A percentile compares a stretch with the other conserved stretches of the same genome.
Conservation (phyloP, 2,113 vertebrate species). For the Prunella fulvescens region DNA sequence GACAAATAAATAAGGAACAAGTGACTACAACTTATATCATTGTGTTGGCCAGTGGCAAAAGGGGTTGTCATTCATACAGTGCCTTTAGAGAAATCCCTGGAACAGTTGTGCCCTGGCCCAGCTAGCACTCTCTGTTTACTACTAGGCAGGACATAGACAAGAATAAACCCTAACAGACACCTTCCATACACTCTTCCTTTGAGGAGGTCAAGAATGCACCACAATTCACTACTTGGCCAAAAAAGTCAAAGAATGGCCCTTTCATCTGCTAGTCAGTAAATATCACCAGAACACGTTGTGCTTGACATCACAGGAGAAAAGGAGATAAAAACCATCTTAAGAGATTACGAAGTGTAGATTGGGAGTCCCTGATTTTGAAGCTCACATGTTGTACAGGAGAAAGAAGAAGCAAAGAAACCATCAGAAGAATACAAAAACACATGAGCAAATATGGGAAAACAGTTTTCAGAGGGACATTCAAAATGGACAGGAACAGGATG, state of each 20-base stretch:
- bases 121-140: not conserved
- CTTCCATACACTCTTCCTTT: not conserved
- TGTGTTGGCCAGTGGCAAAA: not conserved
- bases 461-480: not conserved
- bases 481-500: not conserved
- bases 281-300: not conserved
- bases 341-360: not conserved
- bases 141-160: not conserved
- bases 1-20: not conserved
- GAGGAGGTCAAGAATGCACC: fast-evolving
- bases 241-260: not conserved
- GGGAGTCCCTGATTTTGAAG: not conserved
- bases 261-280: not conserved
- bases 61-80: not conserved
- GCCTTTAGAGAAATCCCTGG: not conserved
- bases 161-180: not conserved
- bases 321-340: not conserved
- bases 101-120: not conserved
- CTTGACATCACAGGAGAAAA: not conserved
- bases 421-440: not conserved
- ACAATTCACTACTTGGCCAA: not conserved
- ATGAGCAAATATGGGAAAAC: not conserved
- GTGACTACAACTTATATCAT: not conserved
- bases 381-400: not conserved
- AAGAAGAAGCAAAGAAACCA: not conserved